Percentiles rank a stretch among this genome's conserved stretches.
phyloP scores from a whole-genome alignment of 23 tunicate genomes.

The Ascidia mentula region DNA sequence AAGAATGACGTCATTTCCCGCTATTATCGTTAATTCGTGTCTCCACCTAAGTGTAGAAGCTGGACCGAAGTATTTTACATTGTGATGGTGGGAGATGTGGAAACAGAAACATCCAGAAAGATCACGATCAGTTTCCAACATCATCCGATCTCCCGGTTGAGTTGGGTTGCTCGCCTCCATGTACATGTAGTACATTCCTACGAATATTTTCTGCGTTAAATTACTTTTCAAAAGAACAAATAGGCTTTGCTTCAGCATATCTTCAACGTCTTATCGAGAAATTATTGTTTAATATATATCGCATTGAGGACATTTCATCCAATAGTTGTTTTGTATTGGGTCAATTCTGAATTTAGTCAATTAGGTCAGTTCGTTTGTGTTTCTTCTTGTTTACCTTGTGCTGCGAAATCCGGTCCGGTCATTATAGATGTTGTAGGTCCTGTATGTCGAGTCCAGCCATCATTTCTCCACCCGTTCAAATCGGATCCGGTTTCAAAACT shows the following conservation, averaged over 20 bases:
- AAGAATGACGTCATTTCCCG: background rate
- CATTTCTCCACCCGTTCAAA: background rate
- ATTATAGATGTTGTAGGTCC: background rate
- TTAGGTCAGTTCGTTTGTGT: background rate
- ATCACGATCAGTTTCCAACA: slow-evolving; percentile 21
- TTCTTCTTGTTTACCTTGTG: background rate
- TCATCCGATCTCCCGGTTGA: background rate
- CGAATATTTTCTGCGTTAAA: too few relatives aligned
- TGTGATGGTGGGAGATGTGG: slow-evolving; percentile 25
- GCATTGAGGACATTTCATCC: too few relatives aligned
- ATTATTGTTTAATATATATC: too few relatives aligned
- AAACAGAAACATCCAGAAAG: slow-evolving; percentile 39
- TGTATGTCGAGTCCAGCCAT: background rate
- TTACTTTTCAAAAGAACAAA: too few relatives aligned
- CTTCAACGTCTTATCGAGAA: too few relatives aligned
- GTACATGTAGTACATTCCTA: slow-evolving; percentile 20
- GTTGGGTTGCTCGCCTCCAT: slow-evolving; percentile 40
- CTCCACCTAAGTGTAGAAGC: background rate
- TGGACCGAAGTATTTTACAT: background rate
- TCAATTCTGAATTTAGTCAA: too few relatives aligned
- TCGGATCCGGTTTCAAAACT: background rate
- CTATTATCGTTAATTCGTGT: background rate
- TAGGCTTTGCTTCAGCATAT: too few relatives aligned
- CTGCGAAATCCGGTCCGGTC: background rate
- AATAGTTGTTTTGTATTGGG: too few relatives aligned